Evolutionary conservation across 2,797 vertebrate species (phyloP).

Genomic region (Tachyglossus aculeatus): DNA sequence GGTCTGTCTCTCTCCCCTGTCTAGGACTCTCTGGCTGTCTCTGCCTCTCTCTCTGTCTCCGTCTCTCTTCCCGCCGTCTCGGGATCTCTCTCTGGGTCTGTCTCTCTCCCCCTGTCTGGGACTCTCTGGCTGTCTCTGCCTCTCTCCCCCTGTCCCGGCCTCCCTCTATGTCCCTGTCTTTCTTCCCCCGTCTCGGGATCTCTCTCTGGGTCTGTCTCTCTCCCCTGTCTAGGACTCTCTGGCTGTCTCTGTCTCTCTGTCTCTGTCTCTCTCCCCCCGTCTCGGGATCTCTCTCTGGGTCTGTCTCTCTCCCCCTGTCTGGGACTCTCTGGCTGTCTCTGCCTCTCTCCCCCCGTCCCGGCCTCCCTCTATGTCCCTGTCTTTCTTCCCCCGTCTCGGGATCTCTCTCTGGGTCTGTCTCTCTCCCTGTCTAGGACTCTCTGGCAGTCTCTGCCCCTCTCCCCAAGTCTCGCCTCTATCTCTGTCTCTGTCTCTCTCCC

Average conservation of each 20-base stretch:
- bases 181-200: slow-evolving; percentile 80
- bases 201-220: slow-evolving; percentile 1
- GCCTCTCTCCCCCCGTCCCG: slow-evolving; percentile 64
- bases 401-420: neutral
- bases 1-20: neutral
- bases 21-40: slow-evolving; percentile 16
- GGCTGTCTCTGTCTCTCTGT: slow-evolving; percentile 67
- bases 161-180: neutral
- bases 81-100: neutral
- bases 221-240: slow-evolving; percentile 76
- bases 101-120: slow-evolving; percentile 67
- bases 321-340: neutral
- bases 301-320: neutral
- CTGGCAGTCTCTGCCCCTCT: no score
- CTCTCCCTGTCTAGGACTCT: slow-evolving; percentile 76
- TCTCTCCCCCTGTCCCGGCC: slow-evolving; percentile 39
- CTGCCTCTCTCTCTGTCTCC: slow-evolving; percentile 19
- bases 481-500: neutral
- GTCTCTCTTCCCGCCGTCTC: neutral
- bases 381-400: no score
- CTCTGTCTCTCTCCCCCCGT: neutral
- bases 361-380: no score
- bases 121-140: no score
- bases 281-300: no score
- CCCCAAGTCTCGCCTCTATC: no score